Evolutionary conservation across 2,888 invertebrate genomes (phyloP).

Genomic region (Euclidia mi): DNA sequence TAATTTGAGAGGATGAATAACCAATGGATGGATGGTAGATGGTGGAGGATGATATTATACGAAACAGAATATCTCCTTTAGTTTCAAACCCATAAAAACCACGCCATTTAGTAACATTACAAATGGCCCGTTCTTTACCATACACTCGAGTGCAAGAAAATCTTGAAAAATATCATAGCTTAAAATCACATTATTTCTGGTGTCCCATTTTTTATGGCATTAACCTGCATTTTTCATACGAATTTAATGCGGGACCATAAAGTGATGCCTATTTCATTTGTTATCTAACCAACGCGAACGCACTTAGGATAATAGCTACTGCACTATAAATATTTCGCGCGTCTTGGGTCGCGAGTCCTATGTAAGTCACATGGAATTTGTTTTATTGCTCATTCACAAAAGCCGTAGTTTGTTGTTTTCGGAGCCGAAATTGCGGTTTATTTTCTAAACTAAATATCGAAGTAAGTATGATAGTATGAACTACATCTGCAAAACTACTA

Average conservation of each 20-base stretch:
- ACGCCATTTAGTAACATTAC: not conserved
- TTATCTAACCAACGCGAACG: conserved; percentile 36
- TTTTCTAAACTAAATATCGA: conserved; percentile 29
- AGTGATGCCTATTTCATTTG: conserved; percentile 46
- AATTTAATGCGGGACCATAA: conserved; percentile 42
- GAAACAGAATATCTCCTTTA: no score
- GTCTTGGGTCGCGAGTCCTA: conserved; percentile 39
- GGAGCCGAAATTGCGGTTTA: conserved; percentile 39
- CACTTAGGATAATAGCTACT: conserved; percentile 43
- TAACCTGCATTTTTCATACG: conserved; percentile 23
- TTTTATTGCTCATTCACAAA: conserved; percentile 58
- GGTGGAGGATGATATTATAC: no score
- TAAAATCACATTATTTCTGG: conserved; percentile 8
- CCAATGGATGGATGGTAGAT: no score
- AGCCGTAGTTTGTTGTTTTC: conserved; percentile 44
- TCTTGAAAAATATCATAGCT: conserved; percentile 4
- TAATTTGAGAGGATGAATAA: no score
- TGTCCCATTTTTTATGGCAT: conserved; percentile 12
- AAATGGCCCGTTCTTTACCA: not conserved
- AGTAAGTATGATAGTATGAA: conserved; percentile 7
- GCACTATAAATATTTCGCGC: conserved; percentile 47
- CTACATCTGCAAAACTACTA: no score
- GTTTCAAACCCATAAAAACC: not conserved
- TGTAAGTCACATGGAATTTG: conserved; percentile 53
- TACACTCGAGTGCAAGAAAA: not conserved